Percentiles rank a stretch among this genome's conserved stretches.
These are phyloP conservation scores for Paedocypris sp. DNA, from an alignment of 2,113 vertebrate genomes.

Conservation along the genomic window DNA sequence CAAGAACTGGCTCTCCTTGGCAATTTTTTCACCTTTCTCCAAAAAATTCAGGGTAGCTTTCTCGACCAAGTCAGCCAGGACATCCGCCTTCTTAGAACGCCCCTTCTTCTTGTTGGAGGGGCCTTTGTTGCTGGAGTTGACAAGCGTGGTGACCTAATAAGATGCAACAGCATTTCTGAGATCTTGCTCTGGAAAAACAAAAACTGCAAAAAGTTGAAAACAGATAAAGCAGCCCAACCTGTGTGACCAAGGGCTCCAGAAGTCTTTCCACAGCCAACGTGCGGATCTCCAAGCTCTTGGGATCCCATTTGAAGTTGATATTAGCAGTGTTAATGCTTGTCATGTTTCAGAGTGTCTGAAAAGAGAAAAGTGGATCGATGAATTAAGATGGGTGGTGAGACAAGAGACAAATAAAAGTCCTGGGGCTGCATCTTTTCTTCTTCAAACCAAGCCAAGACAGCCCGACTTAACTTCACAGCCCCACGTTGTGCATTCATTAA, in stretches of 20 bases:
- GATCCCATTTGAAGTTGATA: constrained; percentile 98
- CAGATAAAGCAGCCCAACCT: constrained; percentile 60
- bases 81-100: constrained; percentile 96
- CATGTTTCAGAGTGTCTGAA: constrained; percentile 60
- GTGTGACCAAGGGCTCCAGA: constrained; percentile 90
- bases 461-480: neutral
- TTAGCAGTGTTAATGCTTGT: constrained; percentile 80
- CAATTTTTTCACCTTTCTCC: constrained; percentile 97
- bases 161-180: neutral
- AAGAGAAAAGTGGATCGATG: neutral
- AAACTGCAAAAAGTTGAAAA: neutral
- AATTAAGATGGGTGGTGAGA: neutral
- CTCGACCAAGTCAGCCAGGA: constrained; percentile 93
- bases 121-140: constrained; percentile 95
- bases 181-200: neutral
- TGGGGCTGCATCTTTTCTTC: neutral
- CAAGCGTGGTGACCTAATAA: constrained; percentile 86
- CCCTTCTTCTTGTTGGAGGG: constrained; percentile 98
- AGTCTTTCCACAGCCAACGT: constrained; percentile 92
- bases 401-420: neutral
- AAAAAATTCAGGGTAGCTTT: constrained; percentile 95
- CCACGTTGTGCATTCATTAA: neutral
- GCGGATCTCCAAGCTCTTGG: constrained; percentile 94
- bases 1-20: constrained; percentile 93
- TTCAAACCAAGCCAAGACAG: too few species aligned